Evolutionary conservation across 2,888 invertebrate species (phyloP), one percentile per base, ranked within the genome.

Genomic region (Eupelmus urozonus): DNA sequence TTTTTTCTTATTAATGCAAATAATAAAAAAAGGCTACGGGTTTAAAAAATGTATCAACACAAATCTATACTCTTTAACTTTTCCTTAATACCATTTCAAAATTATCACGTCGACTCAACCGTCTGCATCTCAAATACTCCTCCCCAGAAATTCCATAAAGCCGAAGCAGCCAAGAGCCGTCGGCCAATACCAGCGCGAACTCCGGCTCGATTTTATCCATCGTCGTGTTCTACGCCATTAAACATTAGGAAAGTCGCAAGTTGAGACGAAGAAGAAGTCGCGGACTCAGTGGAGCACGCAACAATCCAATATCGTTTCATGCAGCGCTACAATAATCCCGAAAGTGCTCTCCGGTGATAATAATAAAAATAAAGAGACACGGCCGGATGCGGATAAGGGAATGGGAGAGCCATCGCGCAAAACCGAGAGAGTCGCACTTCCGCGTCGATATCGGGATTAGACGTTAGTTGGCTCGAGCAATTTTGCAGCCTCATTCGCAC

Each of bases 281-380:
- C 29, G 57, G 16, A 49, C n/a, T 18, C 65, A 74, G 49, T 59
- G 18, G 51, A 67, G 75, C 67, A 57, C 60, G 67, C 67, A 60
- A 75, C 67, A 67, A 67, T 75, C 60, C 75, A 75, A 75, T 75
- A 75, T 67, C 67, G 27, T 67, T 75, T n/a, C n/a, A 13, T 55
- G 51, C 51, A 40, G 42, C 27, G 73, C 40, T 62, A 75, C 51
- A 53, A 75, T 75, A 75, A 75, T 75, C 53, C 53, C 60, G 55
- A 73, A 65, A 73, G 63, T 65, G 65, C 51, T 29, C 62, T n/a
- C 25, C 23, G 27, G 34, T n/a, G n/a, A 65, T 67, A 62, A 75
- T 67, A 60, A 60, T 66, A 60, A 75, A 75, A 75, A 59, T 73
- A 67, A 75, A 62, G 60, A 53, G 40, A 49, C 57, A 42, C 55